Conservation (phyloP, 2,113 vertebrate genomes). For the Oenanthe oenanthe region DNA sequence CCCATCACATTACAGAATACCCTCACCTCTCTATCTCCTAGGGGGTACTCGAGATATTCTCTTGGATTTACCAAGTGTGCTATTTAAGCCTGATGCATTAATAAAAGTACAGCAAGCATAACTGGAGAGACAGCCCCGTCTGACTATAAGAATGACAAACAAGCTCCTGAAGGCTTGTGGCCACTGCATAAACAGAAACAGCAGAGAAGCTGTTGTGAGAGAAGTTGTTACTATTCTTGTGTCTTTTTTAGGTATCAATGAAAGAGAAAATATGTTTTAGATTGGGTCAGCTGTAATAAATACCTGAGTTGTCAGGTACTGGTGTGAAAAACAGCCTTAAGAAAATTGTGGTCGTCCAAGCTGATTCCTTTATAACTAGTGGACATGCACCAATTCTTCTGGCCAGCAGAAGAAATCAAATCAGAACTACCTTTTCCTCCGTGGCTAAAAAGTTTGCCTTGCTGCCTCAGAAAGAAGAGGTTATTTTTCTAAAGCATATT, state of each 20-base stretch:
- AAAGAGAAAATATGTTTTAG: neutral
- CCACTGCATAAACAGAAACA: neutral
- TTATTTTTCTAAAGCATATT: neutral
- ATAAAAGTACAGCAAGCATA: neutral
- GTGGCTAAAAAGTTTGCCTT: neutral
- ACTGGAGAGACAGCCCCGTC: neutral
- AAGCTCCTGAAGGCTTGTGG: neutral
- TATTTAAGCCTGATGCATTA: neutral
- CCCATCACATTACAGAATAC: neutral
- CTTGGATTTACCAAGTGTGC: neutral
- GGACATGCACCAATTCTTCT: neutral
- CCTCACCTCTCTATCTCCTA: neutral
- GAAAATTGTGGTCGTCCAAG: neutral
- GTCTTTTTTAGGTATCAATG: neutral
- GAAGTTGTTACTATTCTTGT: neutral
- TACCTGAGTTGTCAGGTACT: neutral
- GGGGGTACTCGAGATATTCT: rapidly evolving
- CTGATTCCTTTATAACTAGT: neutral
- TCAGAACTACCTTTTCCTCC: neutral
- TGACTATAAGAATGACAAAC: neutral
- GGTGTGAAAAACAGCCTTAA: neutral
- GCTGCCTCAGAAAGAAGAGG: neutral
- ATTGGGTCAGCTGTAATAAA: neutral
- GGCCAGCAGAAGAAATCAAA: neutral
- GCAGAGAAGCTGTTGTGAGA: neutral